phyloP scores from a whole-genome alignment of 2,797 vertebrate genomes.

The Tolypeutes matacus region DNA sequence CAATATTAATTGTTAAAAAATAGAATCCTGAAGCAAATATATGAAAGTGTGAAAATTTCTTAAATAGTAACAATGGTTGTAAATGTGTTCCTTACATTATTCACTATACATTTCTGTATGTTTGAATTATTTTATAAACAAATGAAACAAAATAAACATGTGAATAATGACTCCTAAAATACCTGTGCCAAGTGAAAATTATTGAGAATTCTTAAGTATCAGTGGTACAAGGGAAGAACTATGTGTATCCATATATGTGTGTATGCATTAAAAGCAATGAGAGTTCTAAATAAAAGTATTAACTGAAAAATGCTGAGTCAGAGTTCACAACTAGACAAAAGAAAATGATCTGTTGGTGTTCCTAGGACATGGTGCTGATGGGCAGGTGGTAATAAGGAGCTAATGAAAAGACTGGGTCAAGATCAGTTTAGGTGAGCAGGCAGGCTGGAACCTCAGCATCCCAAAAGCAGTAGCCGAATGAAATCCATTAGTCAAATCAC shows the following conservation, averaged over 20 bases:
- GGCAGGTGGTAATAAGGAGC: too few species aligned
- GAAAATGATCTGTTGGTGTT: neutral
- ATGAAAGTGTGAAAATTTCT: neutral
- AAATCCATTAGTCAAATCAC: neutral
- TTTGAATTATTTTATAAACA: neutral
- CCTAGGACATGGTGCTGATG: neutral
- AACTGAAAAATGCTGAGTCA: constrained; percentile 69
- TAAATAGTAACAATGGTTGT: neutral
- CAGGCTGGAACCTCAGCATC: neutral
- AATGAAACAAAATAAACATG: neutral
- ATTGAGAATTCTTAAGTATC: neutral
- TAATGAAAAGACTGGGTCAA: neutral
- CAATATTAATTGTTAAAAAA: neutral
- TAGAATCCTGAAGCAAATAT: neutral
- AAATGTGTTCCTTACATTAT: neutral
- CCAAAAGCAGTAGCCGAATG: neutral
- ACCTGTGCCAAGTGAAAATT: neutral
- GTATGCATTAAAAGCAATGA: neutral
- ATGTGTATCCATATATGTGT: too few species aligned
- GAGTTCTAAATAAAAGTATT: constrained; percentile 49
- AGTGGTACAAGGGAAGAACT: neutral
- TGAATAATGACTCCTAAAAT: neutral
- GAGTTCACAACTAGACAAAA: constrained; percentile 44
- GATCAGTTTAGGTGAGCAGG: neutral
- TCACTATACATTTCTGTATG: neutral